phyloP scores from a whole-genome alignment of 1,140 invertebrate species.

The Drosophila ohnishii region DNA sequence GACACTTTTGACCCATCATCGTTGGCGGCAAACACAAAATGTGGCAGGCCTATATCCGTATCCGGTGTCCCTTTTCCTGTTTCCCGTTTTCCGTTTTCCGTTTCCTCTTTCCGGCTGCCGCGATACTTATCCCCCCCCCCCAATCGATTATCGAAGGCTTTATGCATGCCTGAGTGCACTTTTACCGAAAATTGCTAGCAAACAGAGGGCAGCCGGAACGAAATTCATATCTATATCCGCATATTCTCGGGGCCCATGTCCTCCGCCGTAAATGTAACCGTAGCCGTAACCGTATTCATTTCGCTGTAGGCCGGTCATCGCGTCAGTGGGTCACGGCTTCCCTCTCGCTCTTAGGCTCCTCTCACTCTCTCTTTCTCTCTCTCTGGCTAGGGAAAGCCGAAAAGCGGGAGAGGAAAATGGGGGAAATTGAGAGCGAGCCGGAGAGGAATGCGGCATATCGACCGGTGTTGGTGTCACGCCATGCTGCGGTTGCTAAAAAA shows the following conservation, averaged over 20 bases:
- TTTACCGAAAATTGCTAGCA: conserved; percentile 23
- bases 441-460: conserved; percentile 74
- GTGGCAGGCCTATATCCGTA: conserved; percentile 21
- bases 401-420: conserved; percentile 19
- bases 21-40: conserved; percentile 6
- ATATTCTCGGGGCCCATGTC: conserved; percentile 1
- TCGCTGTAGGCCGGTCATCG: conserved; percentile 38
- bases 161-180: conserved; percentile 31
- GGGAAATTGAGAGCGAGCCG: conserved; percentile 39
- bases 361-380: neutral
- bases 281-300: conserved; percentile 7
- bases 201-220: conserved; percentile 5
- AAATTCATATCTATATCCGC: conserved; percentile 22
- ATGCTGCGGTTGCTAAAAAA: conserved; percentile 55
- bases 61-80: conserved; percentile 15
- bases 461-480: conserved; percentile 59
- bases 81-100: conserved; percentile 3
- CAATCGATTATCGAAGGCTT: conserved; percentile 40
- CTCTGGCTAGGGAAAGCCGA: conserved; percentile 12
- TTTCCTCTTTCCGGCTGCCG: conserved; percentile 16
- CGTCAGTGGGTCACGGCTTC: conserved; percentile 47
- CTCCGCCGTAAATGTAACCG: conserved; percentile 15
- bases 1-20: neutral
- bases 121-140: neutral
- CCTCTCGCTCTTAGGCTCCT: neutral